A percentile compares a stretch with the other conserved stretches of the same genome.
Evolutionary conservation across 2,888 invertebrate species (phyloP).

Genomic region (Fragum sueziense): DNA sequence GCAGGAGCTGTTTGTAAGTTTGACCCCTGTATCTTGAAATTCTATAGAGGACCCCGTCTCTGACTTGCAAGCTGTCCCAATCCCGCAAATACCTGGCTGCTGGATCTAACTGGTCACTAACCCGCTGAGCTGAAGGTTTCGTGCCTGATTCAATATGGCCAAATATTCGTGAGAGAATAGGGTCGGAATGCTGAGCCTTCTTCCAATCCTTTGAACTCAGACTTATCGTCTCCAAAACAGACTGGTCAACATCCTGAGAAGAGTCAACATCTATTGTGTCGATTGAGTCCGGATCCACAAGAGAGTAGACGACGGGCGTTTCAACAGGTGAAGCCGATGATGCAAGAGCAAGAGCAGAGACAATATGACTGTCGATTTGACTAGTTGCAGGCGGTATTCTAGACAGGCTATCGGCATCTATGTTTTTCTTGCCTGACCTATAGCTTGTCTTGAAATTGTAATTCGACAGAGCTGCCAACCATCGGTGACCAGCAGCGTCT

Average conservation of each 20-base stretch:
- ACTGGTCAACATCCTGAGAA: neutral
- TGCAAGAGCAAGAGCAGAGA: too few species aligned
- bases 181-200: neutral
- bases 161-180: neutral
- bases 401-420: neutral
- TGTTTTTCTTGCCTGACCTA: neutral
- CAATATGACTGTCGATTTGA: too few species aligned
- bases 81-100: too few species aligned
- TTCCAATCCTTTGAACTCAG: neutral
- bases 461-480: neutral
- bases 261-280: neutral
- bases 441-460: neutral
- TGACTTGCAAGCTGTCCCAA: too few species aligned
- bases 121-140: slow-evolving; percentile 23
- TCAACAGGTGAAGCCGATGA: too few species aligned
- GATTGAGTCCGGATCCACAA: neutral
- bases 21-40: slow-evolving; percentile 2
- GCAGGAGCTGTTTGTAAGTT: neutral
- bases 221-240: neutral
- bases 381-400: neutral
- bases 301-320: neutral
- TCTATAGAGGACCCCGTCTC: slow-evolving; percentile 28
- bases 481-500: neutral
- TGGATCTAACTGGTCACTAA: neutral
- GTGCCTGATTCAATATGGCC: slow-evolving; percentile 22